Percentiles rank a stretch among this genome's conserved stretches.
Conservation (phyloP, 53 echinoderm and acorn worm species). For the Luidia sarsii region DNA sequence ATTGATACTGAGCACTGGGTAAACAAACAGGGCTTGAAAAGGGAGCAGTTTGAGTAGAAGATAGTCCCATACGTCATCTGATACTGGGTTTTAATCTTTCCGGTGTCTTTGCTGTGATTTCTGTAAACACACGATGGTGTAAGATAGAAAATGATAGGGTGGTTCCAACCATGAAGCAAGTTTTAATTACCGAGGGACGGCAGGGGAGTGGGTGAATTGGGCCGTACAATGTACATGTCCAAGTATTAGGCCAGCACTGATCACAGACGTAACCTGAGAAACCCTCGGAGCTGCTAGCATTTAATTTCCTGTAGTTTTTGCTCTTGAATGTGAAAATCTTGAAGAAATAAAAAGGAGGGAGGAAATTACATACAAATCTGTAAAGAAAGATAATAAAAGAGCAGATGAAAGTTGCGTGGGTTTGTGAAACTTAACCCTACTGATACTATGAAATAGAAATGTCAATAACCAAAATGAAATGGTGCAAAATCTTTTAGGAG, state of each 20-base stretch:
- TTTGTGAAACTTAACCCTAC: constrained; percentile 24
- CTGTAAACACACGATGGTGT: constrained; percentile 21
- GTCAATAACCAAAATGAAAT: constrained; percentile 53
- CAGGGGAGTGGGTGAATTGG: background rate
- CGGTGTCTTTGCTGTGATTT: constrained; percentile 20
- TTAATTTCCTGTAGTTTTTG: constrained; percentile 51
- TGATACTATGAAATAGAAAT: constrained; percentile 42
- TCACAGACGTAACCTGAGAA: constrained; percentile 42
- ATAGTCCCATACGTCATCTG: constrained; percentile 26
- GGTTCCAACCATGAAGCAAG: constrained; percentile 30
- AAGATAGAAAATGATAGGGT: background rate
- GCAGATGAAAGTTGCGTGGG: constrained; percentile 1
- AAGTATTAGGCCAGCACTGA: too few relatives aligned
- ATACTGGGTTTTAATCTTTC: constrained; percentile 22
- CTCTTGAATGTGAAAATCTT: constrained; percentile 34
- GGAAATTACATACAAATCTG: too few relatives aligned
- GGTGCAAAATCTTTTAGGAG: constrained; percentile 31
- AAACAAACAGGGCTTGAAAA: constrained; percentile 33
- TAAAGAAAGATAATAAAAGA: too few relatives aligned
- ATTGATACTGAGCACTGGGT: constrained; percentile 8
- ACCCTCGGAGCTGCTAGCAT: constrained; percentile 8
- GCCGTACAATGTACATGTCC: constrained; percentile 25
- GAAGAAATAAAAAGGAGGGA: background rate
- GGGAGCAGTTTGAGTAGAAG: constrained; percentile 13
- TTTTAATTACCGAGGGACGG: constrained; percentile 32